Base-by-base conservation (phyloP, 2,888 invertebrate species). In the Pollenia angustigena region DNA sequence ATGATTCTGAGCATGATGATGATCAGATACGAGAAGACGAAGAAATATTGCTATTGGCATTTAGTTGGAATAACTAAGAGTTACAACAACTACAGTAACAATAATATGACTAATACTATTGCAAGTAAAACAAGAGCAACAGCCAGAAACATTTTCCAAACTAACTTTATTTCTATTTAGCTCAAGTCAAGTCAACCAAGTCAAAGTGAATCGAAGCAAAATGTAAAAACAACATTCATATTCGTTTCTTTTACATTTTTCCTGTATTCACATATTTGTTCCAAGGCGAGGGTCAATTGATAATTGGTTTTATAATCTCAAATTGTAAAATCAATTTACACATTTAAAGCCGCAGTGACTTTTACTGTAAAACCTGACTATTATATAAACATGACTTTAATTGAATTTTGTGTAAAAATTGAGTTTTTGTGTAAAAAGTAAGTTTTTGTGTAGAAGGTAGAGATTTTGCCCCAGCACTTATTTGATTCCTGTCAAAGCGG, bases 1-100 rank as follows among this genome's bases (percentile, higher is more conserved):
- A 50, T 58, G 64, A 56, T 42, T 56, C 23, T 58, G 8, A 72
- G 9, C 16, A 60, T 50, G 74, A 72, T 18, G 76, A 18, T 79
- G 54, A 50, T 78, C 66, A 54, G 46, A 75, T 81, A 75, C 14
- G 58, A 69, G n/a, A 71, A 68, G 79, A 74, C 78, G 62, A 74
- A 71, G 80, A 50, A 48, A 80, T 72, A 72, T 81, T 40, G 82
- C 87, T 85, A 18, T 60, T 60, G 88, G 89, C 86, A 85, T 82
- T 89, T 78, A 69, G 87, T 85, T 76, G 85, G 79, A 85, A 88
- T 85, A 87, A 85, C 60, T 78, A 54, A 79, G 60, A 79, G 78
- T 69, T 54, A 80, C 76, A 72, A 50, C 75, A 81, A 81, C 86
- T 66, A 84, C 83, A 81, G 71, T 54, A 86, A 87, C 80, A 79